phyloP scores from a whole-genome alignment of 2,113 vertebrate species.

The Xerus inauris region DNA sequence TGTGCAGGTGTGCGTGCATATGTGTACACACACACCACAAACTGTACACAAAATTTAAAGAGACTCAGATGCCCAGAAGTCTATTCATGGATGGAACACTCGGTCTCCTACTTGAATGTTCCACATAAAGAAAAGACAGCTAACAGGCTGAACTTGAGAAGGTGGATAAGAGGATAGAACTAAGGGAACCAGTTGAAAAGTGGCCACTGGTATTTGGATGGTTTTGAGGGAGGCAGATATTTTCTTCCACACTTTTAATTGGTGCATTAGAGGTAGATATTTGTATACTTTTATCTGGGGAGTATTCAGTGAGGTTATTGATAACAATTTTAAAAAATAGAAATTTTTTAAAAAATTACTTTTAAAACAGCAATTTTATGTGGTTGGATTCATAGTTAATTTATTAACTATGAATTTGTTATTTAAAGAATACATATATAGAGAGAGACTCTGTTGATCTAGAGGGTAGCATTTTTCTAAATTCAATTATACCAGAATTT shows the following conservation, averaged over 20 bases:
- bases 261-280: neutral
- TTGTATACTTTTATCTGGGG: slow-evolving; percentile 27
- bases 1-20: no score
- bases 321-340: neutral
- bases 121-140: neutral
- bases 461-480: slow-evolving; percentile 17
- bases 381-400: slow-evolving; percentile 47
- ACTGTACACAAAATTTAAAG: slow-evolving; percentile 8
- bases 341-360: neutral
- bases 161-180: neutral
- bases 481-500: slow-evolving; percentile 46
- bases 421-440: neutral
- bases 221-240: neutral
- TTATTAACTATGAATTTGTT: slow-evolving; percentile 56
- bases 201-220: neutral
- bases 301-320: neutral
- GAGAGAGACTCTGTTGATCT: neutral
- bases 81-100: neutral
- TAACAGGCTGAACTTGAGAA: neutral
- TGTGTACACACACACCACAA: neutral
- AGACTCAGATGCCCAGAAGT: neutral
- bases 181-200: neutral
- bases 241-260: no score
- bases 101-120: neutral
- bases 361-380: neutral